Conservation (phyloP, 2,797 vertebrate species). For the Dryobates pubescens region DNA sequence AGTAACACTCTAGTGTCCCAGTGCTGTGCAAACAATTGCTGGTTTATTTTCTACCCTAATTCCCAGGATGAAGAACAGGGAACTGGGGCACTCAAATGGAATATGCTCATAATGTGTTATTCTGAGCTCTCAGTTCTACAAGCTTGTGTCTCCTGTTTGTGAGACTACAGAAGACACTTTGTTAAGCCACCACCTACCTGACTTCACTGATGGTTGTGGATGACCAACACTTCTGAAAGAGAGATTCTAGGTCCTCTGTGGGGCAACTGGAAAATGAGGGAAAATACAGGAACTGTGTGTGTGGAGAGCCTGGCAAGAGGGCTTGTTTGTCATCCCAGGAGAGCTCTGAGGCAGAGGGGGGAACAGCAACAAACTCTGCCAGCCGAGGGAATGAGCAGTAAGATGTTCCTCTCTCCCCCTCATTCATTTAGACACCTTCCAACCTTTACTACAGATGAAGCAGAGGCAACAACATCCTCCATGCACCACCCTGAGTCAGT, state of each 20-base stretch:
- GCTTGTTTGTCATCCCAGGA: not conserved
- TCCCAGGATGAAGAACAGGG: not conserved
- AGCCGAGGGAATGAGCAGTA: rapidly evolving
- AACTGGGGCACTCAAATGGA: not conserved
- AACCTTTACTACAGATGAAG: not conserved
- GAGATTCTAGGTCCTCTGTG: not conserved
- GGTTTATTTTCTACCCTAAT: not conserved
- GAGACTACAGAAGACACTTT: not conserved
- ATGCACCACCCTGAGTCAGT: not conserved
- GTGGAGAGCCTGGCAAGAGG: not conserved
- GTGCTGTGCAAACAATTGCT: not conserved
- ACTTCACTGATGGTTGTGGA: rapidly evolving
- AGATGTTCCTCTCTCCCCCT: not conserved
- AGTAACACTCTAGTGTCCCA: not conserved
- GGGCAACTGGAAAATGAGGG: not conserved
- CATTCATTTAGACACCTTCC: not conserved
- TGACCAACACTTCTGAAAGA: not conserved
- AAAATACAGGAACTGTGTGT: not conserved
- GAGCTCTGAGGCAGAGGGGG: not conserved
- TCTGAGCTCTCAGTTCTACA: not conserved
- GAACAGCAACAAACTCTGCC: not conserved
- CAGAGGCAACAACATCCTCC: not conserved
- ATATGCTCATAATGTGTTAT: not conserved
- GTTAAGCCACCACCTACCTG: not conserved
- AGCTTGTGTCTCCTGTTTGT: not conserved